These are phyloP conservation scores for Pelecanus crispus DNA, from an alignment of 2,113 vertebrate species.

Conservation along the genomic window DNA sequence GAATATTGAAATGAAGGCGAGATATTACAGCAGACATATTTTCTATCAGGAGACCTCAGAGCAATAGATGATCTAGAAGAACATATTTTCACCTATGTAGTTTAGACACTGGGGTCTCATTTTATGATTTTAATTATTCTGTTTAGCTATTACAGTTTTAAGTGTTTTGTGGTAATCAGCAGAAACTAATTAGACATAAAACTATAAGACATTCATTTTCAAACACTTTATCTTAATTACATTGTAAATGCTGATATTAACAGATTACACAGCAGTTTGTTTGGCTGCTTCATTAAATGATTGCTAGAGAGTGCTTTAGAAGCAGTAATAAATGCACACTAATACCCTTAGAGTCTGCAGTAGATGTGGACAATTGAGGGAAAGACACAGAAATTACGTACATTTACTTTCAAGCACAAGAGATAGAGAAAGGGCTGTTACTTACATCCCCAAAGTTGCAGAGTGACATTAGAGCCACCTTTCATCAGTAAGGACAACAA, in stretches of 20 bases:
- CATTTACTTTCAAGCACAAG: background rate
- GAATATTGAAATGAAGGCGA: background rate
- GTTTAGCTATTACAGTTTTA: constrained; percentile 54
- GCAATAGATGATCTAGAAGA: background rate
- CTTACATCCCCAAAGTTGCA: background rate
- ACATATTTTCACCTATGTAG: background rate
- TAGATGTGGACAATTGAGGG: background rate
- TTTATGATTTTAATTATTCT: constrained; percentile 55
- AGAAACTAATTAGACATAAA: constrained; percentile 67
- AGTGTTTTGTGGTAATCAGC: constrained; percentile 40
- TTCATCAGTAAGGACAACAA: constrained; percentile 4
- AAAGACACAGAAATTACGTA: background rate
- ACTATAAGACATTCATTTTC: constrained; percentile 35
- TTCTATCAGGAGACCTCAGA: background rate
- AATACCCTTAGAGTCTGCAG: background rate
- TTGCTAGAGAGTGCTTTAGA: background rate
- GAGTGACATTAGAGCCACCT: background rate
- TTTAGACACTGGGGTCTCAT: background rate
- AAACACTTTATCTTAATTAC: constrained; percentile 64
- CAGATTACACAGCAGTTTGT: constrained; percentile 48
- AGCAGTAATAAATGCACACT: constrained; percentile 15
- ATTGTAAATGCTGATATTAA: constrained; percentile 63
- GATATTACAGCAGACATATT: background rate
- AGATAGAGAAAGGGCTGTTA: background rate
- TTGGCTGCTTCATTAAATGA: constrained; percentile 58